phyloP scores from a whole-genome alignment of 2,888 invertebrate species.

The Synanthedon formicaeformis region DNA sequence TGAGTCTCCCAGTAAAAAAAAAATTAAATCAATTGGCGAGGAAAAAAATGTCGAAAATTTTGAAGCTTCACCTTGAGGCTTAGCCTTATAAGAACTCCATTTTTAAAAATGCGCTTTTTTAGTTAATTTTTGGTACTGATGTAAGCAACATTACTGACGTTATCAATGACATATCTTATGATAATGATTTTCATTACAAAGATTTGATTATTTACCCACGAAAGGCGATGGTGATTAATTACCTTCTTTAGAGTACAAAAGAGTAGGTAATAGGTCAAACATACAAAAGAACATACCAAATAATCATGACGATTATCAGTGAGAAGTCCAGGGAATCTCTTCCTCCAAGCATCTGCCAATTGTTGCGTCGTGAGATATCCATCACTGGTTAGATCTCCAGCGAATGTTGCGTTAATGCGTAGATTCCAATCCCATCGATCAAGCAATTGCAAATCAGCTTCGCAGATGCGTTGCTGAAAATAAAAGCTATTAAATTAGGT shows the following conservation, averaged over 20 bases:
- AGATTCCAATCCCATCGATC: slow-evolving; percentile 76
- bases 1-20: too few species aligned
- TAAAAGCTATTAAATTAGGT: too few species aligned
- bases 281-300: slow-evolving; percentile 43
- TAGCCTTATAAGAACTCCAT: too few species aligned
- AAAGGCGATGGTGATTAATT: too few species aligned
- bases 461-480: slow-evolving; percentile 72
- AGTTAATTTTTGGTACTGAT: not conserved
- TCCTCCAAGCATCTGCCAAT: slow-evolving; percentile 76
- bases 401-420: slow-evolving; percentile 68
- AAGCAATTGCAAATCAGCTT: slow-evolving; percentile 74
- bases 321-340: slow-evolving; percentile 74
- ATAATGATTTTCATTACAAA: too few species aligned
- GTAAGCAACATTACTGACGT: not conserved
- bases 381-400: slow-evolving; percentile 72
- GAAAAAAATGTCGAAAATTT: too few species aligned
- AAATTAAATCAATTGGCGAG: not conserved
- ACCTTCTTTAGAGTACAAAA: not conserved
- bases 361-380: slow-evolving; percentile 75
- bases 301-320: slow-evolving; percentile 65
- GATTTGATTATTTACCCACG: too few species aligned
- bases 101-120: too few species aligned
- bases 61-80: too few species aligned
- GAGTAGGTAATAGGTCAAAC: slow-evolving; percentile 3
- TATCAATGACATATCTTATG: too few species aligned